A percentile compares a stretch with the other conserved stretches of the same genome.
phyloP scores from a whole-genome alignment of 2,113 vertebrate species.

The Platichthys flesus region DNA sequence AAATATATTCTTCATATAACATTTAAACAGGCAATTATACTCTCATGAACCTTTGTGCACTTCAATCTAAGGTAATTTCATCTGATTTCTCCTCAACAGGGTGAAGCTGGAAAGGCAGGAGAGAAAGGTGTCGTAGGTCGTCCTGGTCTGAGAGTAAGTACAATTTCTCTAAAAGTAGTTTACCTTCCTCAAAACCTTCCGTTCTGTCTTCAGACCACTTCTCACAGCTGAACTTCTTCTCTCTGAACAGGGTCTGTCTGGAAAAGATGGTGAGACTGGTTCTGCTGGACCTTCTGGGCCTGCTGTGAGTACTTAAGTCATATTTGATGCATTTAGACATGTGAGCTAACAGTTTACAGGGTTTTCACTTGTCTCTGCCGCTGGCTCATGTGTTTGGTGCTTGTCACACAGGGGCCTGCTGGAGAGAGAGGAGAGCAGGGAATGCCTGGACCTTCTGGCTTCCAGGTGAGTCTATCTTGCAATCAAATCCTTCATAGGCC shows the following conservation, averaged over 20 bases:
- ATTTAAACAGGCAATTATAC: too few relatives aligned
- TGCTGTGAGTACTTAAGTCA: slow-evolving; percentile 84
- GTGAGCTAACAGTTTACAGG: background rate
- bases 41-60: background rate
- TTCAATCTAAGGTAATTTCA: background rate
- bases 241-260: slow-evolving; percentile 89
- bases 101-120: slow-evolving; percentile 92
- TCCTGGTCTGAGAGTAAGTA: slow-evolving; percentile 91
- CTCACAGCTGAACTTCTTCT: slow-evolving; percentile 11
- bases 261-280: slow-evolving; percentile 98
- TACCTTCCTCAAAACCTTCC: background rate
- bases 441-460: slow-evolving; percentile 92
- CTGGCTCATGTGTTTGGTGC: slow-evolving; percentile 6
- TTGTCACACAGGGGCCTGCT: slow-evolving; percentile 85
- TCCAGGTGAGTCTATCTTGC: slow-evolving; percentile 87
- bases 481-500: slow-evolving; percentile 2
- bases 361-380: background rate
- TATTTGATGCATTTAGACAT: background rate
- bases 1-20: too few relatives aligned
- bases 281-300: slow-evolving; percentile 89
- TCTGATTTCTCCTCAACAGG: slow-evolving; percentile 79
- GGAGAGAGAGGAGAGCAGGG: slow-evolving; percentile 98
- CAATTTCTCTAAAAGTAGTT: background rate
- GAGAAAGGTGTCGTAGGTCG: slow-evolving; percentile 94
- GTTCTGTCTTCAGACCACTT: background rate